These are phyloP conservation scores for Pipistrellus pygmaeus DNA, from an alignment of 2,797 vertebrate genomes.

Conservation along the genomic window DNA sequence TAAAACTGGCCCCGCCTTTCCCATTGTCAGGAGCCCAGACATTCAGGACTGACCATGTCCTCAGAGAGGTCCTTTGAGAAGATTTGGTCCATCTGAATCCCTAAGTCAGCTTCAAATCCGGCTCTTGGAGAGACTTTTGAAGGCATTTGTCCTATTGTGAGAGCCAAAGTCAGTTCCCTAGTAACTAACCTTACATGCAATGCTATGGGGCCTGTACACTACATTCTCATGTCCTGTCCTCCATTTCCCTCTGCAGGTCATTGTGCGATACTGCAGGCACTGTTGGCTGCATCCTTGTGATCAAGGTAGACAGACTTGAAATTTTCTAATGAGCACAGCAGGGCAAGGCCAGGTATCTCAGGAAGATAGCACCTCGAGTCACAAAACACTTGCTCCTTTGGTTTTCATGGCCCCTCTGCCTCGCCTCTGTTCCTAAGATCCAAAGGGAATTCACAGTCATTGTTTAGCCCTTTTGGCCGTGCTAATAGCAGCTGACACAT, in stretches of 20 bases:
- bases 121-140: slow-evolving; percentile 35
- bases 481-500: background rate
- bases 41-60: background rate
- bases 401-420: background rate
- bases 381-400: background rate
- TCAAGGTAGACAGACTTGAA: background rate
- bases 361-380: background rate
- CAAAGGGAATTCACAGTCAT: background rate
- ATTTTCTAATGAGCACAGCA: background rate
- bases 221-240: background rate
- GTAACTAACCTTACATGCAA: background rate
- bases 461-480: background rate
- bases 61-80: slow-evolving; percentile 25
- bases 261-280: background rate
- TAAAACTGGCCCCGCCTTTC: background rate
- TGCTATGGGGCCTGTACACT: background rate
- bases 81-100: background rate
- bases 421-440: background rate
- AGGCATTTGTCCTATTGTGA: background rate
- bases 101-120: background rate
- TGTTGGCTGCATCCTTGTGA: rapidly evolving
- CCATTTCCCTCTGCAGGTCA: slow-evolving; percentile 44
- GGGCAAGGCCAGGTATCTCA: background rate
- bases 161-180: background rate
- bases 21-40: background rate